Percentiles rank a stretch among this genome's conserved stretches.
Conservation (phyloP, 2,797 vertebrate genomes). For the Tadarida brasiliensis region DNA sequence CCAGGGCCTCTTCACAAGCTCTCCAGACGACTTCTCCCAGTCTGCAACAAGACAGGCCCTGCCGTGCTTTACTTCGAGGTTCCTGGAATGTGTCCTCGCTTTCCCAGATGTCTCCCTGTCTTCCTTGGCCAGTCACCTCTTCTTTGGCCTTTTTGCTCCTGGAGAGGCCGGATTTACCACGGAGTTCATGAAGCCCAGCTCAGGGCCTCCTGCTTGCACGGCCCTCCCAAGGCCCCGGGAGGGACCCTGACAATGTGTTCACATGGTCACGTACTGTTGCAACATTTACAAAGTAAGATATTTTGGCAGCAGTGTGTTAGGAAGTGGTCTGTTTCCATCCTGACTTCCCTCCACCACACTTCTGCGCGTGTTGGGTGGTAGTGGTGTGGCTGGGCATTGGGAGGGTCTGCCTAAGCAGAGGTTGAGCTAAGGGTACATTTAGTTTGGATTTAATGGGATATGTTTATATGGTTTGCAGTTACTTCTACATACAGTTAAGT, state of each 20-base stretch:
- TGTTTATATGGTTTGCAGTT: neutral
- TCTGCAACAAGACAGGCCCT: neutral
- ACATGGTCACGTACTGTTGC: neutral
- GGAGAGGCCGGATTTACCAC: no score
- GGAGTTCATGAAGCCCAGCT: neutral
- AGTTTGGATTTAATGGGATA: neutral
- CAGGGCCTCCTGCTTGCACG: neutral
- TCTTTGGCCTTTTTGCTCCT: neutral
- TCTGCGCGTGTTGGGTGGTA: neutral
- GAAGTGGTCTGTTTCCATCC: neutral
- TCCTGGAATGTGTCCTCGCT: neutral
- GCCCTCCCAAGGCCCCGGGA: neutral
- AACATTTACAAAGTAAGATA: neutral
- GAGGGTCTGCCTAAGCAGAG: neutral
- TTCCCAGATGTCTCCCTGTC: neutral
- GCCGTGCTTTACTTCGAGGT: neutral
- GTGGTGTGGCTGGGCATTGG: accelerated
- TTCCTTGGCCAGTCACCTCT: neutral
- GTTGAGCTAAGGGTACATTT: neutral
- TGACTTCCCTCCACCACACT: neutral
- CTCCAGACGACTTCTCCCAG: neutral
- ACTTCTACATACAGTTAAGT: neutral
- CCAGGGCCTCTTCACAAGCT: neutral
- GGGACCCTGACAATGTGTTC: neutral
- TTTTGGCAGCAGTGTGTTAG: neutral